Conservation (phyloP, 2,113 vertebrate species). For the Scytalopus superciliaris region DNA sequence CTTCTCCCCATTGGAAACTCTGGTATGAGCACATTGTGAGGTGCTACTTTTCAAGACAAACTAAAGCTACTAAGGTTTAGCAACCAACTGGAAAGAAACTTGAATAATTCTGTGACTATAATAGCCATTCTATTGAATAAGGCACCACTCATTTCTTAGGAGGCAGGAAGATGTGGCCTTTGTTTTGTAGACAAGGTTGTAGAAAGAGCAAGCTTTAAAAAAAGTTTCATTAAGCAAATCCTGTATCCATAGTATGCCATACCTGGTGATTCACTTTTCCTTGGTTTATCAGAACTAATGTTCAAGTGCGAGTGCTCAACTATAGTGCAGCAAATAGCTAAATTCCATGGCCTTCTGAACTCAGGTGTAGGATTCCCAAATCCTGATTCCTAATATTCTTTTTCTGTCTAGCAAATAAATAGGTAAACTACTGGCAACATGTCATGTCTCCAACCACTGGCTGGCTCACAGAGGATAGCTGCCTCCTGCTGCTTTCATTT, state of each 20-base stretch:
- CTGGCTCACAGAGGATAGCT: conserved; percentile 72
- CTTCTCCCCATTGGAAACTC: not conserved
- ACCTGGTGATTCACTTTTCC: not conserved
- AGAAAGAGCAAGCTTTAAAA: not conserved
- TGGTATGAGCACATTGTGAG: not conserved
- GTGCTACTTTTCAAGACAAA: not conserved
- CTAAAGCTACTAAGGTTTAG: not conserved
- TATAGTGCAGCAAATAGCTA: not conserved
- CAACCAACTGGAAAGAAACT: not conserved
- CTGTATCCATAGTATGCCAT: not conserved
- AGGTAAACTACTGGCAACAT: conserved; percentile 72
- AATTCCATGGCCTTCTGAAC: conserved; percentile 58
- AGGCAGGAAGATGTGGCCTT: not conserved
- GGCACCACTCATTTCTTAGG: not conserved
- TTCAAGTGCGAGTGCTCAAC: conserved; percentile 3
- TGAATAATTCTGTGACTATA: not conserved
- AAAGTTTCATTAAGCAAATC: not conserved
- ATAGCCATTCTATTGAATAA: not conserved
- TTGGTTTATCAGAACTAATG: not conserved
- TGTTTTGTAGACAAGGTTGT: not conserved
- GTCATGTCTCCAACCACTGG: conserved; percentile 71
- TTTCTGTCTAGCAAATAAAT: conserved; percentile 73
- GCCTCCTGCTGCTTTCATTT: conserved; percentile 72
- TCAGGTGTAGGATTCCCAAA: conserved; percentile 61
- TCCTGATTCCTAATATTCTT: conserved; percentile 69